Base-by-base conservation (phyloP, 2,113 vertebrate species). In the Lagopus leucura region DNA sequence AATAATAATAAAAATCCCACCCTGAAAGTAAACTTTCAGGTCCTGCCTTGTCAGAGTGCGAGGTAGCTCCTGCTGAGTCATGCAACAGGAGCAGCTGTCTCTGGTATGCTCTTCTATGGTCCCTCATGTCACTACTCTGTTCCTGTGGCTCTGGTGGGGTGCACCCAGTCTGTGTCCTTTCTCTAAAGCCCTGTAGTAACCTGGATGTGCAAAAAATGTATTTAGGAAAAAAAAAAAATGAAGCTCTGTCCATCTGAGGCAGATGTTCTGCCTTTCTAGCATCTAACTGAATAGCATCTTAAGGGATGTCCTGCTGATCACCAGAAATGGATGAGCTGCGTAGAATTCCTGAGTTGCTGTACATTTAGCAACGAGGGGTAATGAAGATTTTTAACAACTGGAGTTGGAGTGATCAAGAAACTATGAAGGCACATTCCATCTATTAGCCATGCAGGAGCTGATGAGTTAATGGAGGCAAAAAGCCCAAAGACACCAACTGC, bases 401-500 rank as follows among this genome's bases (percentile, higher is more conserved):
- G 77, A 80, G 76, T 82, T 93, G 92, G 87, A 75, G 72, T 34
- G 82, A 95, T 90, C 88, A 71, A 91, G 81, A 94, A 95, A 93
- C 84, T 90, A 82, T 19, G 40, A 92, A 83, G 73, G 79, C 73
- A 79, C 92, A 75, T 92, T 96, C 70, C 88, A 72, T 92, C 60
- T 76, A 96, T 97, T 96, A 96, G 90, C 27, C 81, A 27, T 61
- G 72, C 88, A 88, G 89, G 95, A 92, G 75, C 72, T 84, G 93
- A 89, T 83, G 94, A 74, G 89, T 67, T 87, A 78, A 85, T 45
- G n/a, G 81, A 74, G 71, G 73, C 82, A 90, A 90, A 95, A 82
- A 95, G 96, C 95, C 96, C 94, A 94, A 67, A 86, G 88, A 93
- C 73, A 97, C 92, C 95, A 96, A 92, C 96, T 94, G 95, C 21